Evolutionary conservation across 1,140 invertebrate genomes (phyloP).

Genomic region (silkworm (Bombyx mori)): DNA sequence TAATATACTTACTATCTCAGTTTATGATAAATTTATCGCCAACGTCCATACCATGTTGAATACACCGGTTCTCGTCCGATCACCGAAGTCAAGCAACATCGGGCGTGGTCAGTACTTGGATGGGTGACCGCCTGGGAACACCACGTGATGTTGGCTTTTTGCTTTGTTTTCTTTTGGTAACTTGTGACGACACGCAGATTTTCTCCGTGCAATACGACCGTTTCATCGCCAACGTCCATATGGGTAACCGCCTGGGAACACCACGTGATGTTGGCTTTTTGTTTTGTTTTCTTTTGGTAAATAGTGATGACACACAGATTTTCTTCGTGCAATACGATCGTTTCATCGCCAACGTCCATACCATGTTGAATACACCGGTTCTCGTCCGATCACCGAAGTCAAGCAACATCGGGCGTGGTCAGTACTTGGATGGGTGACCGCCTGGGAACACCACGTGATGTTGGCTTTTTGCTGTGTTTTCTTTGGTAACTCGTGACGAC

Average conservation of each 20-base stretch:
- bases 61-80: conserved; percentile 28
- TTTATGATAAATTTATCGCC: conserved; percentile 2
- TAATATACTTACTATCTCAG: too few relatives aligned
- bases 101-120: conserved; percentile 22
- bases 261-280: conserved; percentile 25
- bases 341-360: conserved; percentile 21
- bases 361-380: conserved; percentile 27
- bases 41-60: conserved; percentile 34
- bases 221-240: conserved; percentile 21
- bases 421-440: conserved; percentile 23
- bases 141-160: conserved; percentile 25
- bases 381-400: conserved; percentile 27
- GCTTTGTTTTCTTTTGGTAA: not conserved
- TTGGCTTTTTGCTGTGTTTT: conserved; percentile 17
- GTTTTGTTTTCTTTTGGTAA: not conserved
- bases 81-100: conserved; percentile 27
- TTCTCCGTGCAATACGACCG: too few relatives aligned
- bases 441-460: conserved; percentile 24
- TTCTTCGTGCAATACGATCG: too few relatives aligned
- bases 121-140: conserved; percentile 25
- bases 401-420: conserved; percentile 24
- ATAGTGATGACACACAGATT: too few relatives aligned
- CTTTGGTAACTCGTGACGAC: too few relatives aligned
- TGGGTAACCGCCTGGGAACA: conserved; percentile 25
- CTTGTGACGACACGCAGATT: too few relatives aligned